Evolutionary conservation across 1,140 invertebrate genomes (phyloP).

Genomic region (Caenorhabditis inopinata): DNA sequence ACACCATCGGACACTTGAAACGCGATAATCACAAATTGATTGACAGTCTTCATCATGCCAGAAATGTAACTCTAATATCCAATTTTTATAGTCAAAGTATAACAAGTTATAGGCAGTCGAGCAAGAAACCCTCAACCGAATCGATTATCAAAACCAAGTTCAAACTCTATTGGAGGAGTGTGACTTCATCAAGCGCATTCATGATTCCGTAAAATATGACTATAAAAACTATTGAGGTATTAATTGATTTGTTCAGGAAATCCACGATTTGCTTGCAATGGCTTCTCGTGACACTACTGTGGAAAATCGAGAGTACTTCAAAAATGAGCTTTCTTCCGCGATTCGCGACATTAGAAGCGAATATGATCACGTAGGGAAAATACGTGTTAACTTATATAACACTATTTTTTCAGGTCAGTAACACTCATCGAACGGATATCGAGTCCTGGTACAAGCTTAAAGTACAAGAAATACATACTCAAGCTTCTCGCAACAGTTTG

Average conservation of each 20-base stretch:
- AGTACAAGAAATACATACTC: constrained; percentile 70
- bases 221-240: not conserved
- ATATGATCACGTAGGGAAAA: constrained; percentile 66
- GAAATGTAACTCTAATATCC: constrained; percentile 38
- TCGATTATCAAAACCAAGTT: constrained; percentile 66
- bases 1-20: constrained; percentile 61
- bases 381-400: constrained; percentile 33
- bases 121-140: constrained; percentile 64
- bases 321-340: constrained; percentile 69
- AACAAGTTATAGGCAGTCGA: constrained; percentile 61
- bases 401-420: constrained; percentile 67
- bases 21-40: constrained; percentile 60
- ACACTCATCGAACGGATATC: constrained; percentile 67
- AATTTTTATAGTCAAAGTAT: not conserved
- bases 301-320: constrained; percentile 69
- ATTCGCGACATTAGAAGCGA: constrained; percentile 70
- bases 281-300: constrained; percentile 69
- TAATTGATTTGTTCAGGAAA: constrained; percentile 62
- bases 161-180: constrained; percentile 65
- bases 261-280: constrained; percentile 70
- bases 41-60: constrained; percentile 58
- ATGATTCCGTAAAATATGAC: constrained; percentile 49
- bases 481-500: constrained; percentile 69
- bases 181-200: constrained; percentile 63
- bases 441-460: constrained; percentile 67